Evolutionary conservation across 2,888 invertebrate species (phyloP), one percentile per base, ranked within the genome.

Genomic region (Capitulum mitella): DNA sequence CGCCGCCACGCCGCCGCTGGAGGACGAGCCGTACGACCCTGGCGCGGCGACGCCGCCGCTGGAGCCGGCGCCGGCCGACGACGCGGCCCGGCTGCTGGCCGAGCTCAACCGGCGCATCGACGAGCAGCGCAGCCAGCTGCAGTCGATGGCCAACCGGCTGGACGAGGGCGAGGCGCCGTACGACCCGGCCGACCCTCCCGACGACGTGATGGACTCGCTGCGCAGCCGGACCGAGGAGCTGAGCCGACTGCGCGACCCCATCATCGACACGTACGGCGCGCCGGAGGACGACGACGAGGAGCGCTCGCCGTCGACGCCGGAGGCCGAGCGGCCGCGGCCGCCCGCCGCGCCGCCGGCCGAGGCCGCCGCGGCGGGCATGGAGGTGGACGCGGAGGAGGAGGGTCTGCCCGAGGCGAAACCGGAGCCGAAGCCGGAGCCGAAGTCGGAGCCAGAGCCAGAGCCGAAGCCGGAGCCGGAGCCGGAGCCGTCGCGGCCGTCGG

Each of bases 91-190:
- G 6, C 32, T 76, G 29, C 76, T 76, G 16, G 46, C 29, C 6
- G 76, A 76, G 46, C 76, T 76, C n/a, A 76, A 76, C 46, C 76
- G 76, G 32, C 46, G 76, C 46, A 76, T 76, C 32, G 46, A n/a
- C 29, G 46, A 76, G 46, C 76, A 76, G 46, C 43, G 46, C n/a
- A 32, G 0, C 29, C n/a, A 46, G 29, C 16, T 76, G 1, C 5
- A 29, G 29, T 6, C 46, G 14, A 46, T 76, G 29, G 5, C n/a
- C 16, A 48, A 19, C 29, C 2, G 19, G 6, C 29, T 46, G 46
- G 76, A 48, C 46, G 76, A 76, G n/a, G 76, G 14, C 29, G 46
- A 76, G 29, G 76, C 76, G 43, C 76, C 76, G 3, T 76, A 76
- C n/a, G 76, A 76, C 46, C 76, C 76, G 43, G 76, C 76, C 46